phyloP scores from a whole-genome alignment of 2,888 invertebrate genomes.

The Belgica antarctica region DNA sequence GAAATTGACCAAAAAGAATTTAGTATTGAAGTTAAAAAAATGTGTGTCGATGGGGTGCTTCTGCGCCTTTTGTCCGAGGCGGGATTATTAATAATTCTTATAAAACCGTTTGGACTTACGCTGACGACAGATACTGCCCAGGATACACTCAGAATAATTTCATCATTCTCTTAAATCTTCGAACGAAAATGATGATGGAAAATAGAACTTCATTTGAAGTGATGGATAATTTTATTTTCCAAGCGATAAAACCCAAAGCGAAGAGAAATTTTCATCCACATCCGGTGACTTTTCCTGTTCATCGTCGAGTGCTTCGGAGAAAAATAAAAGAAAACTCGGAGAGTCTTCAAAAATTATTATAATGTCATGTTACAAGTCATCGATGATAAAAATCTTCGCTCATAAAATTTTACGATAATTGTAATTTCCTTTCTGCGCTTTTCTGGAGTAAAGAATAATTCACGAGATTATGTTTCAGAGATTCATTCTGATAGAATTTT shows the following conservation, averaged over 20 bases:
- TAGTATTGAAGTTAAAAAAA: no score
- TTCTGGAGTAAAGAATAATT: slow-evolving; percentile 13
- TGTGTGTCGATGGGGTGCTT: no score
- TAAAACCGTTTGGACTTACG: background rate
- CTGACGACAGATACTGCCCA: background rate
- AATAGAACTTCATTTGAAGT: background rate
- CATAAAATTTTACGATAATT: slow-evolving; percentile 39
- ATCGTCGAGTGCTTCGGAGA: background rate
- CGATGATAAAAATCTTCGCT: slow-evolving; percentile 34
- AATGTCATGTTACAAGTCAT: slow-evolving; percentile 21
- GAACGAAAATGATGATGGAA: slow-evolving; percentile 5
- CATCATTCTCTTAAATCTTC: background rate
- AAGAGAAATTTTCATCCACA: slow-evolving; percentile 33
- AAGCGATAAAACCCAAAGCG: slow-evolving; percentile 15
- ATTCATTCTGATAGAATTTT: no score
- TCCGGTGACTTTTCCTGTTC: slow-evolving; percentile 14
- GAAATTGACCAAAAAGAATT: slow-evolving; percentile 16
- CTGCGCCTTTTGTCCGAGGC: background rate
- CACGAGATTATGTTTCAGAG: background rate
- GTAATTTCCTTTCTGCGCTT: slow-evolving; percentile 24
- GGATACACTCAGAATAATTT: background rate
- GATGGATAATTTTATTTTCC: slow-evolving; percentile 36
- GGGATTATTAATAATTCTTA: background rate
- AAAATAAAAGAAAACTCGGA: slow-evolving; percentile 2
- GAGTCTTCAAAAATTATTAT: slow-evolving; percentile 6